Evolutionary conservation across 2,797 vertebrate genomes (phyloP), one percentile per base, ranked within the genome.

Genomic region (Myripristis jacobus): DNA sequence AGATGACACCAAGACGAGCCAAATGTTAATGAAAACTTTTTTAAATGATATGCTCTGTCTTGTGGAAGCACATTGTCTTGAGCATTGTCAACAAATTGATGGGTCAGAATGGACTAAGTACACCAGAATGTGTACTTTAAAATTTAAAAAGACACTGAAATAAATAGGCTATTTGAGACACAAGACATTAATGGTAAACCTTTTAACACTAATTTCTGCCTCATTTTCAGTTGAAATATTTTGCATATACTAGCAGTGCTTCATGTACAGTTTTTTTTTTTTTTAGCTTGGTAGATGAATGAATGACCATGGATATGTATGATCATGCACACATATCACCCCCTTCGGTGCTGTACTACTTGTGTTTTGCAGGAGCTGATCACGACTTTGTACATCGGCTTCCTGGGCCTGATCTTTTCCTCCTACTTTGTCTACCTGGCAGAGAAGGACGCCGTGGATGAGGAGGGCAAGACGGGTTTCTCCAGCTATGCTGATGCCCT

Each of bases 361-460:
- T 70, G 43, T 55, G 46, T 80, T 58, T 61, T 87, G 41, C 75
- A 97, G 96, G 96, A 98, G 88, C 94, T 97, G 70, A 96, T 97
- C 86, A 97, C 96, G 19, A 97, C 95, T 0, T 74, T 97, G 48
- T 97, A 98, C 88, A 98, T 96, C 27, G 96, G 96, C 74, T 97
- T 97, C 81, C 86, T 97, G 87, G 96, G 96, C 50, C 91, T 97
- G 56, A 97, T 98, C 77, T 98, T 97, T 85, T 97, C 96, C 15
- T 98, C 96, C 8, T 98, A 97, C 89, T 97, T 97, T 82, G 96
- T 97, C 64, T 97, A 97, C 86, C 88, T 97, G 91, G 96, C 96
- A 11, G 96, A 97, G 88, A 98, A 98, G 74, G 96, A 98, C 66
- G 94, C 95, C 0, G 94, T 96, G 53, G 96, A 96, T 71, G 95